Conservation (phyloP, 2,888 invertebrate genomes). For the Diloba caeruleocephala region DNA sequence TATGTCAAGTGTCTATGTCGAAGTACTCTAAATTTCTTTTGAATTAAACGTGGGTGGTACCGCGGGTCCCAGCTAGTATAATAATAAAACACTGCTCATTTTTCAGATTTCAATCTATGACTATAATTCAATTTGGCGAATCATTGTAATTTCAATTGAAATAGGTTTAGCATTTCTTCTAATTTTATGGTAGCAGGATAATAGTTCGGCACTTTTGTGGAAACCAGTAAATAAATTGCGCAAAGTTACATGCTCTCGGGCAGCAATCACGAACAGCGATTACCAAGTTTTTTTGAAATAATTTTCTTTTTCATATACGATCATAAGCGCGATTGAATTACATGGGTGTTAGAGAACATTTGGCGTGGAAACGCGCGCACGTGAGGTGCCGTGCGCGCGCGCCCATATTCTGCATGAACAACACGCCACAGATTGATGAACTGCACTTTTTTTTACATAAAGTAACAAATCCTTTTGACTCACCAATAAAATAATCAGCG, state of each 20-base stretch:
- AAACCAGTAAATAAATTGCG: constrained; percentile 52
- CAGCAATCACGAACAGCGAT: constrained; percentile 54
- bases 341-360: constrained; percentile 75
- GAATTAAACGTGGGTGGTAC: too few species aligned
- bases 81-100: constrained; percentile 22
- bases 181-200: constrained; percentile 38
- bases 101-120: constrained; percentile 8
- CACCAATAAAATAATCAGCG: constrained; percentile 26
- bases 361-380: constrained; percentile 63
- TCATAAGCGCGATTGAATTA: constrained; percentile 70
- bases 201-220: constrained; percentile 36
- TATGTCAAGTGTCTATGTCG: too few species aligned
- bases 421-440: constrained; percentile 59
- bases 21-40: too few species aligned
- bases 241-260: constrained; percentile 45
- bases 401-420: constrained; percentile 52
- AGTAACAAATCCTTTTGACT: constrained; percentile 37
- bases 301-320: constrained; percentile 57
- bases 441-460: constrained; percentile 41
- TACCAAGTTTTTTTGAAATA: constrained; percentile 57
- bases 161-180: constrained; percentile 23
- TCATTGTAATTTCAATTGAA: constrained; percentile 31
- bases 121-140: constrained; percentile 32
- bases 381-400: constrained; percentile 57
- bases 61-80: too few species aligned